Evolutionary conservation across 2,888 invertebrate genomes (phyloP), one percentile per base, ranked within the genome.

Genomic region (Synanthedon formicaeformis): DNA sequence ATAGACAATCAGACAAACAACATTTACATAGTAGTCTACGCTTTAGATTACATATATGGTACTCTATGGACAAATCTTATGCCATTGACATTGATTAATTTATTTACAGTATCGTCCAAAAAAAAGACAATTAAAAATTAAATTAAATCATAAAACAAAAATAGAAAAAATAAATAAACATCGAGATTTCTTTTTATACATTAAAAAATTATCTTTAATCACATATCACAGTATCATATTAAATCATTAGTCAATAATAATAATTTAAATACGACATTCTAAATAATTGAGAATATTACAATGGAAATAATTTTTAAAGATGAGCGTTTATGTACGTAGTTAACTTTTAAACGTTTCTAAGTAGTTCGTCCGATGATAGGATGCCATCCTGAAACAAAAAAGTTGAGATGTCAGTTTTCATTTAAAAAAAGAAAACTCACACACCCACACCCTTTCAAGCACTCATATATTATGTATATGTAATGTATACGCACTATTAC

Each of bases 301-400:
- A 13, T 4, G 13, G 50, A 50, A 34, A 50, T 16, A 34, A 50
- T 50, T 13, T 14, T 18, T 50, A 23, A 13, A 23, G n/a, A 45
- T 40, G 50, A 50, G 16, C 23, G 12, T 18, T 49, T 13, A 50
- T 50, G n/a, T 13, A 50, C 40, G n/a, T 64, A 56, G 58, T 18
- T 56, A 50, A 52, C 40, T 67, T 80, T 82, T 84, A 60, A 74
- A 75, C 73, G 69, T 85, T 88, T 69, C 88, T 81, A 60, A 89
- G 81, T 41, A 90, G 77, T 69, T 90, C 90, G 18, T 89, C 89
- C 27, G 89, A 73, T 55, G 89, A 81, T 48, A 90, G 78, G 72
- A 87, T 77, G 51, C 89, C 90, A 61, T 90, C 90, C 81, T 90
- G 88, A 49, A 88, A 85, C 57, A 71, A 75, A 62, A 58, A 51